Evolutionary conservation across 2,888 invertebrate species (phyloP), one percentile per base, ranked within the genome.

Genomic region (Ceraclea dissimilis): DNA sequence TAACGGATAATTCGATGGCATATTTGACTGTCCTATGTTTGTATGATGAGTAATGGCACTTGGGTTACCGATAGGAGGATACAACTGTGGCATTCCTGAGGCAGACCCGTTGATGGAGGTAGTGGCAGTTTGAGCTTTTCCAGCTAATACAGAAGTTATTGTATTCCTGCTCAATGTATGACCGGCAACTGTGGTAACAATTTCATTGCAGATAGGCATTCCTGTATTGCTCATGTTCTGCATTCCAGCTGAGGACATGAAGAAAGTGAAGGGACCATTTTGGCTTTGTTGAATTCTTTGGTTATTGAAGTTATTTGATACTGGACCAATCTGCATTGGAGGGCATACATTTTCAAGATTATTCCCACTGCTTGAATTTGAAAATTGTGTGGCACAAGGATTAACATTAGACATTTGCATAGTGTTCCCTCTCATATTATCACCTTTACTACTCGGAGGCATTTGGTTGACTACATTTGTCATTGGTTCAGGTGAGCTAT

Each of bases 91-190:
- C 52, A 56, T 60, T 54, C 58, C 22, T 49, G 67, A 60, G 2
- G 58, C 21, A 31, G 83, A 79, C 22, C 82, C 82, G 63, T 85
- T 86, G 21, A 87, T 82, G 0, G 88, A 85, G 1, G 89, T 87
- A 0, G 89, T 87, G 1, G 85, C 84, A 1, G 88, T 89, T 64
- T 85, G 85, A 0, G 88, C 82, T 68, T 84, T 79, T 2, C 88
- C 88, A 2, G 88, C 88, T 59, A 88, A 69, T 1, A 90, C 89
- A 0, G 86, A 88, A 0, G 90, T 91, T 18, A 90, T 86, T 0
- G 90, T 90, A 67, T 90, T 90, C 63, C 89, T 81, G 33, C 87
- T 86, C 2, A 84, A 84, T 0, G 88, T 88, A 67, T 87, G 83
- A 8, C 88, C 84, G 0, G 87, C 87, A 71, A 78, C 76, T 1